Evolutionary conservation across 2,113 vertebrate species (phyloP).

Genomic region (Ochotona curzoniae): DNA sequence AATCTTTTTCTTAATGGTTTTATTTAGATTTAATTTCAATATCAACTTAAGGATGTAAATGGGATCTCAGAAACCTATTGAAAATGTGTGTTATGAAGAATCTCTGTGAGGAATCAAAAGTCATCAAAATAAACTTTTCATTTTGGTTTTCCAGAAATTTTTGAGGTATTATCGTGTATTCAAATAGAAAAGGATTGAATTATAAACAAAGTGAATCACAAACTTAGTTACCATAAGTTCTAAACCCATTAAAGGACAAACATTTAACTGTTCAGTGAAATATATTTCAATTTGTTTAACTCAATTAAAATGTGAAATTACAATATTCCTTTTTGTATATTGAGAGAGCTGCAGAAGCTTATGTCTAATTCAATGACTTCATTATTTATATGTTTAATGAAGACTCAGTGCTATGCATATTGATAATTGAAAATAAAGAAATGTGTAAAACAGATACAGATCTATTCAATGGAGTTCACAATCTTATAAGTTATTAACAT

Average conservation of each 20-base stretch:
- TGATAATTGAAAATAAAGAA: neutral
- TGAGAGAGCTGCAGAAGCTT: slow-evolving; percentile 24
- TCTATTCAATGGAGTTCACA: neutral
- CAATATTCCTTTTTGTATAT: neutral
- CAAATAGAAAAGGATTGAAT: neutral
- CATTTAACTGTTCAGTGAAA: neutral
- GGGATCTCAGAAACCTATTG: too few species aligned
- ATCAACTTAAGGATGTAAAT: neutral
- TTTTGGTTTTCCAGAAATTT: too few species aligned
- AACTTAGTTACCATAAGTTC: neutral
- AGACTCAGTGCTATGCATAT: neutral
- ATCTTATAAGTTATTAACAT: slow-evolving; percentile 20
- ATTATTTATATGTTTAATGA: slow-evolving; percentile 11
- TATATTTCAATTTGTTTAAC: slow-evolving; percentile 27
- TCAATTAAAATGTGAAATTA: neutral
- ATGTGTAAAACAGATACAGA: neutral
- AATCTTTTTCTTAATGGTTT: neutral
- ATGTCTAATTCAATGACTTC: slow-evolving; percentile 25
- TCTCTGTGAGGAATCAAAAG: too few species aligned
- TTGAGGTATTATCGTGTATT: neutral
- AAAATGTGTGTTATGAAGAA: too few species aligned
- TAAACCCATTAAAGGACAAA: neutral
- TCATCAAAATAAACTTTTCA: too few species aligned
- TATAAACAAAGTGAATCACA: slow-evolving; percentile 37
- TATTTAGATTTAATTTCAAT: neutral